A percentile compares a stretch with the other conserved stretches of the same genome.
These are phyloP conservation scores for Lucilia sericata DNA, from an alignment of 1,140 invertebrate genomes.

Conservation along the genomic window DNA sequence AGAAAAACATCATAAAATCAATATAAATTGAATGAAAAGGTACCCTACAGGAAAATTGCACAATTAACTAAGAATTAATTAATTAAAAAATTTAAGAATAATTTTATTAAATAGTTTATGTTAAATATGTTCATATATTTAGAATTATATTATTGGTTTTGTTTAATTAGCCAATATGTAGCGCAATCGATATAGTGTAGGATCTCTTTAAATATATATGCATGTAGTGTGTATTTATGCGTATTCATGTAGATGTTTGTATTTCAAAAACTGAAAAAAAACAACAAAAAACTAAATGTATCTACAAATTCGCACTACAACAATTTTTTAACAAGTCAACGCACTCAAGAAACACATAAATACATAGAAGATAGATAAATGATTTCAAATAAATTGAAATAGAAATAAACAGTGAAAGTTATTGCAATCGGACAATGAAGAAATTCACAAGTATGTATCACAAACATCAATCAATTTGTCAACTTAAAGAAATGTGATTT, in stretches of 20 bases:
- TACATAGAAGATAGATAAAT: background rate
- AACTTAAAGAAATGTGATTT: no score
- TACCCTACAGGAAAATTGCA: background rate
- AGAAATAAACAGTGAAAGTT: background rate
- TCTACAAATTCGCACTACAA: background rate
- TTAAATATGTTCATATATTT: no score
- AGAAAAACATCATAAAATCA: no score
- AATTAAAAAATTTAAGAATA: no score
- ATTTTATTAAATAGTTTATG: no score
- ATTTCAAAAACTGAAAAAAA: background rate
- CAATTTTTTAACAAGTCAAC: slow-evolving; percentile 9
- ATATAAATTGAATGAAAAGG: background rate
- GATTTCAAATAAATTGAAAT: background rate
- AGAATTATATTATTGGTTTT: no score
- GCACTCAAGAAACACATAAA: slow-evolving; percentile 23
- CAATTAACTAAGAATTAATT: no score
- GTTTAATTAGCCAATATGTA: no score
- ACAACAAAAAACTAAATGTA: background rate
- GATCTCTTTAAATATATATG: background rate
- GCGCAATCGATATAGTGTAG: background rate
- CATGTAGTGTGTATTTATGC: background rate
- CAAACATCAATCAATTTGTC: no score
- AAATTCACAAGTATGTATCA: no score
- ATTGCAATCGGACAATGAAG: background rate
- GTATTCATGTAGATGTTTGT: background rate